Percentiles rank a stretch among this genome's conserved stretches.
Conservation (phyloP, 2,797 vertebrate species). For the Danionella dracula region DNA sequence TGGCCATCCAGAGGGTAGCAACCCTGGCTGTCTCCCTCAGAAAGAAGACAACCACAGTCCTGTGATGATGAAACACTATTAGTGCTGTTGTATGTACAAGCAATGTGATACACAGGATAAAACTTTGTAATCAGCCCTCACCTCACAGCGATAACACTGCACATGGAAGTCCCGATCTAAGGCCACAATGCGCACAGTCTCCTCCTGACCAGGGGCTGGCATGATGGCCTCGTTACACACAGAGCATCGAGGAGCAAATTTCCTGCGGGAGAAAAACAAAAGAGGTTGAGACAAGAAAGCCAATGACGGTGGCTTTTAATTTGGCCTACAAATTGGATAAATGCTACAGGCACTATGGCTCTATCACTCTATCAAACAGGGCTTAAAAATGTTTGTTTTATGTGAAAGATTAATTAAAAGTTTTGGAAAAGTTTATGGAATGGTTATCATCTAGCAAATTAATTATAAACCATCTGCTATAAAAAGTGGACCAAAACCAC, state of each 20-base stretch:
- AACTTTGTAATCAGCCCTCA: slow-evolving; percentile 57
- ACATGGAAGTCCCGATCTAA: slow-evolving; percentile 97
- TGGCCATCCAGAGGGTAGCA: slow-evolving; percentile 97
- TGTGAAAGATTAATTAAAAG: too few species aligned
- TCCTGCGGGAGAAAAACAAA: slow-evolving; percentile 66
- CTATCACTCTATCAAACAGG: too few species aligned
- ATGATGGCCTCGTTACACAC: slow-evolving; percentile 95
- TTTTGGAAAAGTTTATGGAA: too few species aligned
- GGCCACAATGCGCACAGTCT: slow-evolving; percentile 95
- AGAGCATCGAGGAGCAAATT: slow-evolving; percentile 94
- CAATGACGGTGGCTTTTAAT: not conserved
- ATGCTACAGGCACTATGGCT: too few species aligned
- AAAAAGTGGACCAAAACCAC: too few species aligned
- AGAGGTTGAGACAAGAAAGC: not conserved
- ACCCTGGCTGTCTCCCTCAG: slow-evolving; percentile 97
- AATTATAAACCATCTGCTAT: too few species aligned
- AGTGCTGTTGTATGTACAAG: not conserved
- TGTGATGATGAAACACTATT: slow-evolving; percentile 41
- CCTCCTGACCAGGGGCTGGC: slow-evolving; percentile 94
- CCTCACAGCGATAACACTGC: slow-evolving; percentile 97
- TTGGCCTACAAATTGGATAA: too few species aligned
- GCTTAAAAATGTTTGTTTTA: too few species aligned
- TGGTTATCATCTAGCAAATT: too few species aligned
- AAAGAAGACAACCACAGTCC: slow-evolving; percentile 92
- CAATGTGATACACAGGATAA: not conserved